Base-by-base conservation (phyloP, 2,113 vertebrate species). In the Atherinomorus stipes region DNA sequence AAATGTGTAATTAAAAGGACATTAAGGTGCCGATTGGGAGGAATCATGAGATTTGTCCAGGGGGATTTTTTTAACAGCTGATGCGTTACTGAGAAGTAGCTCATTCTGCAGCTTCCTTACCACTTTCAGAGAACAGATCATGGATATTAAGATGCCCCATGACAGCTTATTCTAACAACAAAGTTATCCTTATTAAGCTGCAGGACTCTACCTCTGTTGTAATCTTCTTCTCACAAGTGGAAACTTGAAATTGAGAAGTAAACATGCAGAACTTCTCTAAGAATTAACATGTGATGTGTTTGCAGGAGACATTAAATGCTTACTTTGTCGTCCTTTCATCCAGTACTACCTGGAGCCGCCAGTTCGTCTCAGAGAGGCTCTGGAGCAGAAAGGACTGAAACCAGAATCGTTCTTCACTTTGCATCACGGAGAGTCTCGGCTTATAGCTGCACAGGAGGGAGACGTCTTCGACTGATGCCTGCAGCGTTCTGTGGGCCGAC, bases 291-390 rank as follows among this genome's bases (percentile, higher is more conserved):
- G 31, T 4, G 3, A 34, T 9, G 5, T 47, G 44, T 47, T 45
- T 47, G 18, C 6, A 19, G 19, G 18, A 47, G 44, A n/a, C 2
- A 47, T 57, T 7, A 19, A 1, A 4, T n/a, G 2, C 61, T 64
- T 3, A 34, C 12, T 28, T 22, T n/a, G 11, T 50, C 19, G 18
- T 15, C 3, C 26, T 44, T 37, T 7, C 15, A 11, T 51, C 62
- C 51, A 99, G 98, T 93, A 94, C 89, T 99, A 97, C 85, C 88
- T 99, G 88, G 97, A 99, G 58, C 98, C 98, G n/a, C 97, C 95
- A 0, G 60, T 82, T 49, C 96, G 93, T 84, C 87, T 99, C 78
- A 91, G 85, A 34, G 96, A 96, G 90, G 96, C 97, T 50, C 86
- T 98, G 79, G 93, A 96, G 54, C 91, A 91, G 88, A 95, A 94